Conservation (phyloP, 1,140 invertebrate species). For the Heliconius hermathena region DNA sequence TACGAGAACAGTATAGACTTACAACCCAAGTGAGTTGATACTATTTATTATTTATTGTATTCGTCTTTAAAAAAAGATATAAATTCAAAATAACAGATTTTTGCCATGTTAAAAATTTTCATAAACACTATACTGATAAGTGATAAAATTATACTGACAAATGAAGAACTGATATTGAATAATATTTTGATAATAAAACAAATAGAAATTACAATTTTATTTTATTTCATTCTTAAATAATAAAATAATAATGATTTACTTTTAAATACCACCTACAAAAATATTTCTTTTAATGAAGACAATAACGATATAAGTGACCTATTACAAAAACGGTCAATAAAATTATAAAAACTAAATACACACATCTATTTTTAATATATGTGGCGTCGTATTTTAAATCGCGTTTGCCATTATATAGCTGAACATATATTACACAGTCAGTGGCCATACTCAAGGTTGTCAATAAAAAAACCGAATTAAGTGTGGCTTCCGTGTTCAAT, state of each 20-base stretch:
- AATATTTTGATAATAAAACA: too few relatives aligned
- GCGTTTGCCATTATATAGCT: slow-evolving; percentile 14
- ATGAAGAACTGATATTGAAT: too few relatives aligned
- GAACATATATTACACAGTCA: slow-evolving; percentile 31
- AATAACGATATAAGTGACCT: too few relatives aligned
- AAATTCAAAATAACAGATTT: background rate
- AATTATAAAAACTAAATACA: background rate
- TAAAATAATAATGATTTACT: too few relatives aligned
- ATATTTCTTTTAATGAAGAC: too few relatives aligned
- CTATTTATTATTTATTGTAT: background rate
- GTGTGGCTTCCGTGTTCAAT: slow-evolving; percentile 33
- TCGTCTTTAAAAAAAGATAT: background rate
- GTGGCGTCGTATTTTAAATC: slow-evolving; percentile 11
- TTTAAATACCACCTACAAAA: too few relatives aligned
- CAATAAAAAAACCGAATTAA: slow-evolving; percentile 35
- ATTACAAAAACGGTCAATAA: background rate
- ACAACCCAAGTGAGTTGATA: slow-evolving; percentile 91
- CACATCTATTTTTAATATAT: background rate
- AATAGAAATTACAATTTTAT: too few relatives aligned
- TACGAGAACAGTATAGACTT: slow-evolving; percentile 99
- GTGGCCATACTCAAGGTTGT: slow-evolving; percentile 36
- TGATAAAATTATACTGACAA: too few relatives aligned
- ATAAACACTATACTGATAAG: too few relatives aligned
- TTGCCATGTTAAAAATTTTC: background rate
- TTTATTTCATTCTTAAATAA: too few relatives aligned